Evolutionary conservation across 2,797 vertebrate genomes (phyloP), one percentile per base, ranked within the genome.

Genomic region (Chelon labrosus): DNA sequence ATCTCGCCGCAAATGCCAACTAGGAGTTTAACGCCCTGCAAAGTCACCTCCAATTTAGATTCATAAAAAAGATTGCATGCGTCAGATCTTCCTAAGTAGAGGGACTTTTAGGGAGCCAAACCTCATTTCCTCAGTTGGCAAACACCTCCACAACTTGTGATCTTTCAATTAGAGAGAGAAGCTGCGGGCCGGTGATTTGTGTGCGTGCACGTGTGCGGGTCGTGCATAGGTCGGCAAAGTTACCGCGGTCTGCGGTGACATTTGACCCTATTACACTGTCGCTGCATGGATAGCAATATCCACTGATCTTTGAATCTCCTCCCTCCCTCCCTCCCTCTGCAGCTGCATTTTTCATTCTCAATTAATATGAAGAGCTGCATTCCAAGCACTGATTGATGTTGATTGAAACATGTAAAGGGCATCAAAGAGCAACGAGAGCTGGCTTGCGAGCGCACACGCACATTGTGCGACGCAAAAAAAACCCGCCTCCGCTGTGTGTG

Each of bases 351-450:
- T 82, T 80, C 73, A 65, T 16, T 70, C 62, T 67, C 65, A 80
- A 83, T 93, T 91, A 83, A 76, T 81, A 89, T 85, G 85, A 89
- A 75, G 71, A 82, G 85, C 88, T 17, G 62, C 80, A 70, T 83
- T 82, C 66, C 70, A 27, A 76, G 75, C 62, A 63, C 70, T 93
- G 92, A 93, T 89, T 89, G 91, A 94, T 93, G 88, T 83, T 91
- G 87, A 93, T 87, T 90, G 90, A 93, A 93, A 91, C 85, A 89
- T 89, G 90, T 77, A 94, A 91, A 93, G 91, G 89, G 89, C 88
- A 92, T 90, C 82, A 88, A 86, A 86, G 82, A 88, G 86, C 86
- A 87, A 83, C 59, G 67, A 82, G 56, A 47, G 72, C 35, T 38
- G 16, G 22, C 56, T 71, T 63, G 58, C 20, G 16, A 47, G 4